These are phyloP conservation scores for Apeltes quadracus DNA, from an alignment of 2,113 vertebrate genomes.

Conservation along the genomic window DNA sequence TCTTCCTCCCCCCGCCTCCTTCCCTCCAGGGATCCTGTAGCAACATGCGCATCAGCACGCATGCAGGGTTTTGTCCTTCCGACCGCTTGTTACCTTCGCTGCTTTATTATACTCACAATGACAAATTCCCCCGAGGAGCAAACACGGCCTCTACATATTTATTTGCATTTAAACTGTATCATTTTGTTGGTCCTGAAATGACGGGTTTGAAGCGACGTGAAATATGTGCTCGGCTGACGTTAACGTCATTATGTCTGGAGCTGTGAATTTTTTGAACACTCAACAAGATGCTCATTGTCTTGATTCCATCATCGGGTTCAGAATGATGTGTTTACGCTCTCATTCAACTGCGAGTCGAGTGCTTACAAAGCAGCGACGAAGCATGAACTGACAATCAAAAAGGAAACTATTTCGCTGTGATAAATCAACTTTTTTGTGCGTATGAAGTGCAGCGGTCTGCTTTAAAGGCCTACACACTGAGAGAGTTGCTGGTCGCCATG, in stretches of 20 bases:
- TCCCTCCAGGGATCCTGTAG: slow-evolving; percentile 34
- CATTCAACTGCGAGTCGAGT: slow-evolving; percentile 35
- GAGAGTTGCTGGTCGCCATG: not conserved
- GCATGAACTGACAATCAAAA: not conserved
- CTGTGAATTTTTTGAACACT: slow-evolving; percentile 20
- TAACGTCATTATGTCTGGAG: slow-evolving; percentile 40
- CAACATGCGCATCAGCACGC: slow-evolving; percentile 22
- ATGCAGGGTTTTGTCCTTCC: slow-evolving; percentile 38
- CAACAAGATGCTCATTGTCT: slow-evolving; percentile 23
- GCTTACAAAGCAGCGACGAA: slow-evolving; percentile 18
- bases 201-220: slow-evolving; percentile 43
- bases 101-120: slow-evolving; percentile 65
- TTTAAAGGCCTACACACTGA: not conserved
- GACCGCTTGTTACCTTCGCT: slow-evolving; percentile 55
- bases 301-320: slow-evolving; percentile 45
- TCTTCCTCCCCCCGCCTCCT: slow-evolving; percentile 16
- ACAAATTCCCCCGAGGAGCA: slow-evolving; percentile 54
- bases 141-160: slow-evolving; percentile 55
- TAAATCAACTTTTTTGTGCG: not conserved
- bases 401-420: slow-evolving; percentile 14
- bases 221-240: slow-evolving; percentile 51
- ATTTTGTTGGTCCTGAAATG: slow-evolving; percentile 6
- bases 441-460: not conserved
- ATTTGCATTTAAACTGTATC: slow-evolving; percentile 59
- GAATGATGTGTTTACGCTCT: slow-evolving; percentile 34